Base-by-base conservation (phyloP, 2,888 invertebrate species). In the Villa cingulata region DNA sequence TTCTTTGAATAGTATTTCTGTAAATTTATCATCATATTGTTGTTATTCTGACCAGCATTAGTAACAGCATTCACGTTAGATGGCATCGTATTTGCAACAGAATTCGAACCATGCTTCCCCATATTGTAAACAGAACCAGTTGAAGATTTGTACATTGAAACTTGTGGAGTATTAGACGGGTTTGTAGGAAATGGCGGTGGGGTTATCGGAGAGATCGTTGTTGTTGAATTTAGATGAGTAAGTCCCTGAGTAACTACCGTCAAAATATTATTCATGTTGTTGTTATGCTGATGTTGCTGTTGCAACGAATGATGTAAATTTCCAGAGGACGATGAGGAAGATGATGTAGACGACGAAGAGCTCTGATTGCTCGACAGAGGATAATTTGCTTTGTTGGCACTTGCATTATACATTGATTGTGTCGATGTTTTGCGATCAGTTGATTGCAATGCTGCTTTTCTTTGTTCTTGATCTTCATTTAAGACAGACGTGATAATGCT, bases 401-500 rank as follows among this genome's bases (percentile, higher is more conserved):
- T 17, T 37, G 32, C 27, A 23, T 46, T 40, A 45, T 20, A n/a
- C 29, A 44, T 16, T 53, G 54, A 17, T 54, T 40, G 37, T 61
- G 62, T 15, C 58, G 57, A 29, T 62, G 65, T 36, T 34, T 55
- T 54, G 6, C 51, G 51, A 14, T 54, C 52, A 12, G 48, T 49
- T 17, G 45, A 47, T 19, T 53, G 50, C n/a, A 62, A 48, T 14
- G 61, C 62, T 44, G 63, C 66, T 54, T 69, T 70, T 29, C 68
- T 64, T 41, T 69, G 69, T 52, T 70, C 72, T 60, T 85, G 85
- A 64, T 88, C 89, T 64, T 90, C 89, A 64, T 90, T 90, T 36
- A 90, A 70, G 45, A 86, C 88, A 4, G 83, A 83, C 3, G 86
- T 86, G 53, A 89, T 89, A 51, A 89, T 86, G 62, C 83, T 86